A percentile compares a stretch with the other conserved stretches of the same genome.
These are phyloP conservation scores for Lerema accius DNA, from an alignment of 1,140 invertebrate genomes.

Conservation along the genomic window DNA sequence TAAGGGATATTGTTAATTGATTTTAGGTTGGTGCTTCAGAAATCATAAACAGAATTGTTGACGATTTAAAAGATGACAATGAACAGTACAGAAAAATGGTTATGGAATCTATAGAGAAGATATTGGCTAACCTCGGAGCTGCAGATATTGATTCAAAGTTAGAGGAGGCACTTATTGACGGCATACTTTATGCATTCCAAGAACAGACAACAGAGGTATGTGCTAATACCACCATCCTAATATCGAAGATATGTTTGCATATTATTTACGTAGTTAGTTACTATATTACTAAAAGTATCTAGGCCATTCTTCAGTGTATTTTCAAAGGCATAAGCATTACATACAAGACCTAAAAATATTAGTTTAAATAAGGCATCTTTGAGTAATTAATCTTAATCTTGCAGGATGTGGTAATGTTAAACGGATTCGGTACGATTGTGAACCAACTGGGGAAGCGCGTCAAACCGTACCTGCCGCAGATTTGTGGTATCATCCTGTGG, in stretches of 20 bases:
- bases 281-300: no score
- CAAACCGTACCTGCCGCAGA: slow-evolving; percentile 99
- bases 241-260: no score
- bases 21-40: slow-evolving; percentile 95
- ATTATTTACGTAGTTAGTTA: no score
- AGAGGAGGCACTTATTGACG: slow-evolving; percentile 99
- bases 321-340: no score
- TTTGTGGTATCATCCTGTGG: slow-evolving; percentile 99
- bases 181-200: slow-evolving; percentile 99
- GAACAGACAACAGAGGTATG: slow-evolving; percentile 98
- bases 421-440: slow-evolving; percentile 99
- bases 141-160: slow-evolving; percentile 98
- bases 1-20: slow-evolving; percentile 12
- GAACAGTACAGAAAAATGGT: slow-evolving; percentile 99
- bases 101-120: slow-evolving; percentile 99
- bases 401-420: slow-evolving; percentile 99
- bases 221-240: no score
- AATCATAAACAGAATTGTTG: slow-evolving; percentile 99
- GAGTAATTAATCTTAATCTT: slow-evolving; percentile 10
- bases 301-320: no score
- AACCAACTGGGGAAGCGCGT: slow-evolving; percentile 98
- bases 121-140: slow-evolving; percentile 98
- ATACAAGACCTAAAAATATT: no score
- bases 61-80: slow-evolving; percentile 99
- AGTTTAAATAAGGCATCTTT: no score